phyloP scores from a whole-genome alignment of 2,888 invertebrate species.

The Gari tellinella region DNA sequence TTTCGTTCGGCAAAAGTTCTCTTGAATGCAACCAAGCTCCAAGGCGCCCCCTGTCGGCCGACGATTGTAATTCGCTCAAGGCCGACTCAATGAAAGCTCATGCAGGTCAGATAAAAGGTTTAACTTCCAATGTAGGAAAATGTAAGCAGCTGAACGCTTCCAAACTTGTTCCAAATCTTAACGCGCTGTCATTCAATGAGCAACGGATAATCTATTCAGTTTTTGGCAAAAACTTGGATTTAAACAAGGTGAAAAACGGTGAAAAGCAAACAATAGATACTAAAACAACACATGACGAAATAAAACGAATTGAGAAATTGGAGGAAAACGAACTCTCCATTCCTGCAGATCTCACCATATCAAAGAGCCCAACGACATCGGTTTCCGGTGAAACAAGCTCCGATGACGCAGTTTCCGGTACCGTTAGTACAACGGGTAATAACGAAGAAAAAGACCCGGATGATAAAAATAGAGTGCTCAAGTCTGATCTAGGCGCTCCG shows the following conservation, averaged over 20 bases:
- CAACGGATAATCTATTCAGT: slow-evolving; percentile 57
- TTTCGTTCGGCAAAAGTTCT: slow-evolving; percentile 30
- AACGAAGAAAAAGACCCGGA: slow-evolving; percentile 9
- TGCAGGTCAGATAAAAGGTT: too few relatives aligned
- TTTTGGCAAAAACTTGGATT: slow-evolving; percentile 46
- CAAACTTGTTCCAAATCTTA: slow-evolving; percentile 24
- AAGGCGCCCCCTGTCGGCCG: slow-evolving; percentile 42
- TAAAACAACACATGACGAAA: not conserved
- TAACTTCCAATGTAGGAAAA: too few relatives aligned
- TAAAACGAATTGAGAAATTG: not conserved
- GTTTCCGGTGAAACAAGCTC: too few relatives aligned
- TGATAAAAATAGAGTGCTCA: too few relatives aligned
- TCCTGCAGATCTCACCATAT: not conserved
- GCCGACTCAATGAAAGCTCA: too few relatives aligned
- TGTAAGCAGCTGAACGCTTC: too few relatives aligned
- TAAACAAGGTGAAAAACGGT: slow-evolving; percentile 4
- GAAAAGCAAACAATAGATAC: not conserved
- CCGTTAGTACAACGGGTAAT: not conserved
- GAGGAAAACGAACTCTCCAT: not conserved
- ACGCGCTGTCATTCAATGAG: slow-evolving; percentile 46
- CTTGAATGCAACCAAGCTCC: slow-evolving; percentile 15
- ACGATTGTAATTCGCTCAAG: slow-evolving; percentile 3
- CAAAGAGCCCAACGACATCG: too few relatives aligned
- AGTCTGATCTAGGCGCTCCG: slow-evolving; percentile 28
- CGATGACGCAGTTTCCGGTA: too few relatives aligned